Evolutionary conservation across 64 coral and sea anemone species (phyloP).

Genomic region (Catalaphyllia jardinei): DNA sequence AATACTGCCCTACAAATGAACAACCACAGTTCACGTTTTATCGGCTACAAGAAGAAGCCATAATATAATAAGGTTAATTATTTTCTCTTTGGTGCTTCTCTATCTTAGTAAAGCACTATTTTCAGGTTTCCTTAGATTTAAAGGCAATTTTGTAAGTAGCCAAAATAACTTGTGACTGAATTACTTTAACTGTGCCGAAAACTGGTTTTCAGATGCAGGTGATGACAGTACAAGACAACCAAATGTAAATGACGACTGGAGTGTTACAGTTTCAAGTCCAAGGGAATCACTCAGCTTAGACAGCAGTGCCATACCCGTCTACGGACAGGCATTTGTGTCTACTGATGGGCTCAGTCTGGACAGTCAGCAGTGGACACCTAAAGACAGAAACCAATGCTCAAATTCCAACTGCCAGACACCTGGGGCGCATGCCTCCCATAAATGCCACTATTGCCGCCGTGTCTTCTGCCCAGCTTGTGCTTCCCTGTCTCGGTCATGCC

Average conservation of each 20-base stretch:
- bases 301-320: neutral
- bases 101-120: too few species aligned
- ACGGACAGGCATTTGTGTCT: neutral
- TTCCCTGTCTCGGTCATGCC: slow-evolving; percentile 33
- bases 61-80: too few species aligned
- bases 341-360: slow-evolving; percentile 9
- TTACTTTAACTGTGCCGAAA: too few species aligned
- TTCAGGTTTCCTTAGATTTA: too few species aligned
- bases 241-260: neutral
- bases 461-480: slow-evolving; percentile 69
- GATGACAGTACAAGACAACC: neutral
- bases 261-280: neutral
- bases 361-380: neutral
- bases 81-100: too few species aligned
- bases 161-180: too few species aligned
- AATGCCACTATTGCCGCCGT: slow-evolving; percentile 62
- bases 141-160: too few species aligned
- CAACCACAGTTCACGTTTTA: too few species aligned
- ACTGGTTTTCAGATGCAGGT: neutral
- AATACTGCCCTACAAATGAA: too few species aligned
- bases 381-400: slow-evolving; percentile 50
- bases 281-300: neutral
- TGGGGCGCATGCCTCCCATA: slow-evolving; percentile 16
- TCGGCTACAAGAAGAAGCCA: too few species aligned
- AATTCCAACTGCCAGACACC: slow-evolving; percentile 60